phyloP scores from a whole-genome alignment of 2,113 vertebrate genomes.

The Budorcas taxicolor region DNA sequence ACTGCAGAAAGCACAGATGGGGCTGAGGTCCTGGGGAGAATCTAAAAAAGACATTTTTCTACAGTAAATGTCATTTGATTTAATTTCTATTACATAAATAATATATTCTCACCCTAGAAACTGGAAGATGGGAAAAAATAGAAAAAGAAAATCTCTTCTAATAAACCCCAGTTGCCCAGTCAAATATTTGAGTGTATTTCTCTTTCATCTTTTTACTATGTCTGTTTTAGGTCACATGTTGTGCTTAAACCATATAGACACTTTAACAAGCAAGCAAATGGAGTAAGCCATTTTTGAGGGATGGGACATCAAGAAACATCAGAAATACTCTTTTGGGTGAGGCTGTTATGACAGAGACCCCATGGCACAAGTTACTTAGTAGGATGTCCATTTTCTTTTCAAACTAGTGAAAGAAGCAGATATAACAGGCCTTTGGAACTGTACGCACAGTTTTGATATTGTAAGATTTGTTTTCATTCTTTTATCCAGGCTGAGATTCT shows the following conservation, averaged over 20 bases:
- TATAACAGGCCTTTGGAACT: neutral
- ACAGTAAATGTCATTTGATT: neutral
- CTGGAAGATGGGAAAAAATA: neutral
- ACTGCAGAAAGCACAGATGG: neutral
- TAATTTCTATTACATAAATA: neutral
- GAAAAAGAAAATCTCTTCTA: neutral
- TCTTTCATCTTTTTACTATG: neutral
- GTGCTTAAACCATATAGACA: neutral
- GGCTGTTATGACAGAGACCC: neutral
- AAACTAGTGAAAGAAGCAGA: neutral
- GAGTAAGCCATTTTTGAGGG: neutral
- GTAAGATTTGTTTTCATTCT: neutral
- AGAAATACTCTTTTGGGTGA: neutral
- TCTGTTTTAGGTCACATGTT: neutral
- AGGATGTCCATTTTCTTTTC: neutral
- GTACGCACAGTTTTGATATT: neutral
- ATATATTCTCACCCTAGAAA: neutral
- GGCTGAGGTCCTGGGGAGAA: neutral
- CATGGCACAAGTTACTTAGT: neutral
- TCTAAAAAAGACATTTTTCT: neutral
- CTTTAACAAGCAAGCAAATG: neutral
- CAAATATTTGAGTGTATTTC: neutral
- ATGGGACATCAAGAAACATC: neutral
- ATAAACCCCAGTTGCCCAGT: too few relatives aligned
- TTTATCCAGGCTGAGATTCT: neutral